Base-by-base conservation (phyloP, 2,797 vertebrate genomes). In the Myiotriccus ornatus region DNA sequence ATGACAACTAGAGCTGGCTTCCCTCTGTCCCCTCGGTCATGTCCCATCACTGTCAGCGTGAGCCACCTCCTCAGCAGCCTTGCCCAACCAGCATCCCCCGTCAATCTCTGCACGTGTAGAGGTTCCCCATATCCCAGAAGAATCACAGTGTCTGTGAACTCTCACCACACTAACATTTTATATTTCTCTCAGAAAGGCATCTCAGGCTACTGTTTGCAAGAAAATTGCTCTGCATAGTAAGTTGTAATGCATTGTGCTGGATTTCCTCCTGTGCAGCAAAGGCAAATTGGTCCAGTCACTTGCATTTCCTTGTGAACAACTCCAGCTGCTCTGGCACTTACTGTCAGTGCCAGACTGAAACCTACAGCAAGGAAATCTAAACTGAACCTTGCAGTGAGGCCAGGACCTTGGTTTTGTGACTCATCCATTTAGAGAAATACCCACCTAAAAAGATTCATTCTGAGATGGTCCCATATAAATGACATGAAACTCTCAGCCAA, bases 351-450 rank as follows among this genome's bases (percentile, higher is more conserved):
- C 86, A 90, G 88, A 52, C 79, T 73, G 82, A 89, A 94, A 87
- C 70, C 50, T 69, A 14, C 20, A 88, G 79, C 73, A 32, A 93
- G 95, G 97, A 97, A 96, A 82, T 96, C 34, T 20, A 83, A 77
- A 39, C 70, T 77, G 92, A 95, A 86, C 59, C 5, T 35, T 41
- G 85, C 90, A 37, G 37, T 35, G 76, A 71, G 94, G 94, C 86
- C 93, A 92, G 91, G 95, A 95, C 82, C 92, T 96, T 17, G 52
- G 74, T 67, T 93, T 86, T 0, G 7, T 96, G 96, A 97, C 62
- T 97, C 94, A 96, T 83, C 34, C 59, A 41, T 69, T 89, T 85
- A 89, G 92, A 89, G 83, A 94, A 89, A 60, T 41, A 88, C 41
- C 39, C 74, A 3, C 82, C 87, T 63, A 62, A 85, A 87, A 87